A percentile compares a stretch with the other conserved stretches of the same genome.
Evolutionary conservation across 2,113 vertebrate genomes (phyloP).

Genomic region (Hippoglossus stenolepis): DNA sequence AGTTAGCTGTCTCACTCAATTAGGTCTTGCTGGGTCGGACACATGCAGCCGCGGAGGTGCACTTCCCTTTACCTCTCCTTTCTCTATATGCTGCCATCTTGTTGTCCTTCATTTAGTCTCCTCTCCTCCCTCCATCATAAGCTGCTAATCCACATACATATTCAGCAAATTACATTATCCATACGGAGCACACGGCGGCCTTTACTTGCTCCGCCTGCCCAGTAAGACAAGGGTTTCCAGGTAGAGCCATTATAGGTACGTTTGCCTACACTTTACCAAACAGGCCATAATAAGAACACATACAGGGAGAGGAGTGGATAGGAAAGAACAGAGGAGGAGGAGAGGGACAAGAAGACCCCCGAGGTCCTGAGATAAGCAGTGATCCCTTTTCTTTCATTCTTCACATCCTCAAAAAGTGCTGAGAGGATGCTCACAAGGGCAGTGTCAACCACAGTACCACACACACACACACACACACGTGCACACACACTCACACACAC

Average conservation of each 20-base stretch:
- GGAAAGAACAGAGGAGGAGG: not conserved
- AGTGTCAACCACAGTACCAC: not conserved
- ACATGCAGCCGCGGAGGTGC: constrained; percentile 33
- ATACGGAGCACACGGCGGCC: constrained; percentile 14
- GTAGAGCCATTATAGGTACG: constrained; percentile 15
- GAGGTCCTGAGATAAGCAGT: constrained; percentile 60
- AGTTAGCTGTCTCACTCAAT: constrained; percentile 81
- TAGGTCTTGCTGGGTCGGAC: constrained; percentile 56
- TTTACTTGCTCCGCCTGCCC: constrained; percentile 1
- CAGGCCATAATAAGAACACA: not conserved
- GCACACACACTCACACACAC: too few species aligned
- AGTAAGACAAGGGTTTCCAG: not conserved
- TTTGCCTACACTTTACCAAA: constrained; percentile 21
- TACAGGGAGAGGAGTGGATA: too few species aligned
- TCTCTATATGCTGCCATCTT: constrained; percentile 51
- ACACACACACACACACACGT: too few species aligned
- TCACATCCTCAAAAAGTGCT: constrained; percentile 33
- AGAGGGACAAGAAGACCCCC: constrained; percentile 15
- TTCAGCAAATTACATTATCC: constrained; percentile 55
- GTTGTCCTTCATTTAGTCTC: constrained; percentile 50
- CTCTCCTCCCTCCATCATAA: constrained; percentile 9
- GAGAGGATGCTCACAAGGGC: constrained; percentile 41
- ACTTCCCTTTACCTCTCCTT: constrained; percentile 17
- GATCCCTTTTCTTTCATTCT: constrained; percentile 34
- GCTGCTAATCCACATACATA: constrained; percentile 48